Evolutionary conservation across 1,140 invertebrate species (phyloP).

Genomic region (Conus betulinus): DNA sequence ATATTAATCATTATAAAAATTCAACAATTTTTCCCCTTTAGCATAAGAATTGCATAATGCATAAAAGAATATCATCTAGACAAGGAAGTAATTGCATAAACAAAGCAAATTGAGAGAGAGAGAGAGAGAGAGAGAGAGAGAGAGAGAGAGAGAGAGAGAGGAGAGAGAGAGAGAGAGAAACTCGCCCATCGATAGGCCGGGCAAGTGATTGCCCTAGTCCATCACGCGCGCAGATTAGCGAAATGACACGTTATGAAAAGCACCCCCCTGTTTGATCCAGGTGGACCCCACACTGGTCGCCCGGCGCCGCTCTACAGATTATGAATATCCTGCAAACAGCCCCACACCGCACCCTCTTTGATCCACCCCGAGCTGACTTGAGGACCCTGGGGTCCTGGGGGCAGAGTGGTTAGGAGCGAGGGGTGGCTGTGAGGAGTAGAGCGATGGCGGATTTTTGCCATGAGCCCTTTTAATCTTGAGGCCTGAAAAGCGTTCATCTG

Average conservation of each 20-base stretch:
- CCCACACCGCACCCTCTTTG: neutral
- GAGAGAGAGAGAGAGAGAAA: too few relatives aligned
- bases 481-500: slow-evolving; percentile 20
- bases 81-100: too few relatives aligned
- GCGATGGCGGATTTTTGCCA: neutral
- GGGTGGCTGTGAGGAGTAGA: neutral
- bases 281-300: neutral
- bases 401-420: neutral
- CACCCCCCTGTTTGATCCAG: neutral
- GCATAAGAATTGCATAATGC: too few relatives aligned
- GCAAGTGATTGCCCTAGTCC: neutral
- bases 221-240: neutral
- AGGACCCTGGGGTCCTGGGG: neutral
- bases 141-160: too few relatives aligned
- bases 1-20: too few relatives aligned
- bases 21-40: too few relatives aligned
- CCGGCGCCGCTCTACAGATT: slow-evolving; percentile 14
- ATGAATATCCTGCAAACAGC: slow-evolving; percentile 16
- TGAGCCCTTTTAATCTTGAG: slow-evolving; percentile 29
- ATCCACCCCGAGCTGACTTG: neutral
- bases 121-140: too few relatives aligned
- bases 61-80: too few relatives aligned
- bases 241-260: slow-evolving; percentile 10
- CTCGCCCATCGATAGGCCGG: too few relatives aligned
- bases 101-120: too few relatives aligned